These are phyloP conservation scores for Daktulosphaira vitifoliae DNA, from an alignment of 1,140 invertebrate species.

Conservation along the genomic window DNA sequence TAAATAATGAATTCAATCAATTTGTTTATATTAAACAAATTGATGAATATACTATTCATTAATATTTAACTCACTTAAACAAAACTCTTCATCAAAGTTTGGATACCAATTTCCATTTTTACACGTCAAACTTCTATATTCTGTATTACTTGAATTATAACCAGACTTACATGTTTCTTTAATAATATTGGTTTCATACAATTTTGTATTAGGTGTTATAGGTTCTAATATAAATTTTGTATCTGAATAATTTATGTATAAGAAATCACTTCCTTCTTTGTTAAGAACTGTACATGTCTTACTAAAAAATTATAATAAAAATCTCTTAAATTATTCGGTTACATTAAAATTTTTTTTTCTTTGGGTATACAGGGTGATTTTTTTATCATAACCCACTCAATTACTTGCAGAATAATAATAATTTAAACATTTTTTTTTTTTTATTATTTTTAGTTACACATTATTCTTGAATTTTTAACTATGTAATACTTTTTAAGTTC, in stretches of 20 bases:
- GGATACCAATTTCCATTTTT: neutral
- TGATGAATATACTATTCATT: too few relatives aligned
- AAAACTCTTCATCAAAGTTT: neutral
- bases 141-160: neutral
- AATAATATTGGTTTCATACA: neutral
- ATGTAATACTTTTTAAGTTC: too few relatives aligned
- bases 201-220: neutral
- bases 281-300: neutral
- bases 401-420: too few relatives aligned
- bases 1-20: too few relatives aligned
- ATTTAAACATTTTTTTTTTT: too few relatives aligned
- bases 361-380: constrained; percentile 56
- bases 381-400: too few relatives aligned
- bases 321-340: too few relatives aligned
- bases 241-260: too few relatives aligned
- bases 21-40: too few relatives aligned
- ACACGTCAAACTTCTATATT: neutral
- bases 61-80: constrained; percentile 16
- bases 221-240: neutral
- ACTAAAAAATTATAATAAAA: too few relatives aligned
- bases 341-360: constrained; percentile 47
- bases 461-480: too few relatives aligned
- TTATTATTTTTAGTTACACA: too few relatives aligned
- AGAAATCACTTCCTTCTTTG: neutral
- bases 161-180: neutral